Percentiles rank a stretch among this genome's conserved stretches.
Conservation (phyloP, 2,113 vertebrate species). For the Martes martes region DNA sequence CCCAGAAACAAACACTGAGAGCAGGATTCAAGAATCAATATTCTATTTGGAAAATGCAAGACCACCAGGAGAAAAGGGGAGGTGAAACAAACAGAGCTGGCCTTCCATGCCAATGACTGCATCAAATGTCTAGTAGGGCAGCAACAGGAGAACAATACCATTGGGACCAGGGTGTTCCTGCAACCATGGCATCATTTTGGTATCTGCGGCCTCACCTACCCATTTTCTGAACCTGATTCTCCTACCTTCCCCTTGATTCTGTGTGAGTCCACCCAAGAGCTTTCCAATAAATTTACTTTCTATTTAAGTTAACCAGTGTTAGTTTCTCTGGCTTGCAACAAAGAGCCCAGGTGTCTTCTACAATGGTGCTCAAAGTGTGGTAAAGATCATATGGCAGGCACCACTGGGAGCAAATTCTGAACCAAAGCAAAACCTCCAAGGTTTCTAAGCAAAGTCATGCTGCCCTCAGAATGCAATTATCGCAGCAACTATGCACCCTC, state of each 20-base stretch:
- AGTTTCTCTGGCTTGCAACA: neutral
- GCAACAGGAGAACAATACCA: neutral
- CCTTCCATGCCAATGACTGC: neutral
- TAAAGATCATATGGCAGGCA: neutral
- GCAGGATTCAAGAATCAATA: neutral
- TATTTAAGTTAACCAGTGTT: neutral
- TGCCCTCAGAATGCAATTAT: neutral
- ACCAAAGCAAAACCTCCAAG: neutral
- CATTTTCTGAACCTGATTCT: neutral
- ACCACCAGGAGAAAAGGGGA: neutral
- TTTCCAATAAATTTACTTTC: constrained; percentile 6
- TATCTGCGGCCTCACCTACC: neutral
- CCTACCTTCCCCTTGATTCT: neutral
- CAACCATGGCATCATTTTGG: neutral
- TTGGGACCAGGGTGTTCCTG: neutral
- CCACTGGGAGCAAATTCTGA: neutral
- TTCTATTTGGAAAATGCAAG: neutral
- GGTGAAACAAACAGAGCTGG: neutral
- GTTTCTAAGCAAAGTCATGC: neutral
- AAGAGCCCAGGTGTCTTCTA: neutral
- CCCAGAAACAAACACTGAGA: neutral
- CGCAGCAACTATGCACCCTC: neutral
- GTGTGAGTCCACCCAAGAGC: neutral
- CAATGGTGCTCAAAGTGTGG: neutral
- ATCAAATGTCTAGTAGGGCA: neutral